phyloP scores from a whole-genome alignment of 2,888 invertebrate genomes.

The Drosophila quinaria region DNA sequence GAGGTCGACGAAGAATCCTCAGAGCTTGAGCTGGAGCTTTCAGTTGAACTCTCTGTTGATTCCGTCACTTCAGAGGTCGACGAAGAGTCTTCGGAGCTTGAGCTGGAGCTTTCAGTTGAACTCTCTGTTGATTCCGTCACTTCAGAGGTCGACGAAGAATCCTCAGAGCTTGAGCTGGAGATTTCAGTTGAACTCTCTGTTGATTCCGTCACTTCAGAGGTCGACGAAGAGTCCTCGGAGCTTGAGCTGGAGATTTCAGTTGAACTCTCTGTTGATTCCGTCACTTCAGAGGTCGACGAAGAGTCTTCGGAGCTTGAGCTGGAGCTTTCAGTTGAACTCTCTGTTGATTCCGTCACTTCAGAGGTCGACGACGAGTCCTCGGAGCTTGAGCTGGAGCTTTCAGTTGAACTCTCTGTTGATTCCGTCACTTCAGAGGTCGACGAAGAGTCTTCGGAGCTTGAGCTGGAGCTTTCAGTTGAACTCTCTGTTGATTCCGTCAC shows the following conservation, averaged over 20 bases:
- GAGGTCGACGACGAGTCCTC: slow-evolving; percentile 6
- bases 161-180: slow-evolving; percentile 2
- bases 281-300: slow-evolving; percentile 5
- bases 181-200: slow-evolving; percentile 8
- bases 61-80: not conserved
- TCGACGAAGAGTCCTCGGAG: not conserved
- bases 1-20: slow-evolving; percentile 10
- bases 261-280: slow-evolving; percentile 6
- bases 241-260: slow-evolving; percentile 3
- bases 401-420: slow-evolving; percentile 10
- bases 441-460: slow-evolving; percentile 1
- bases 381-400: not conserved
- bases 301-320: slow-evolving; percentile 15
- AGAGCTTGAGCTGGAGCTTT: slow-evolving; percentile 7
- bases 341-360: not conserved
- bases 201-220: not conserved
- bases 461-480: slow-evolving; percentile 1
- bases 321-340: slow-evolving; percentile 11
- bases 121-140: not conserved
- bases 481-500: not conserved
- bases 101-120: not conserved
- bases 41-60: not conserved
- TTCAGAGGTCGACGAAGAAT: not conserved
- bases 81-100: not conserved
- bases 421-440: slow-evolving; percentile 1